Evolutionary conservation across 2,888 invertebrate species (phyloP), one percentile per base, ranked within the genome.

Genomic region (Napeogenes sylphis): DNA sequence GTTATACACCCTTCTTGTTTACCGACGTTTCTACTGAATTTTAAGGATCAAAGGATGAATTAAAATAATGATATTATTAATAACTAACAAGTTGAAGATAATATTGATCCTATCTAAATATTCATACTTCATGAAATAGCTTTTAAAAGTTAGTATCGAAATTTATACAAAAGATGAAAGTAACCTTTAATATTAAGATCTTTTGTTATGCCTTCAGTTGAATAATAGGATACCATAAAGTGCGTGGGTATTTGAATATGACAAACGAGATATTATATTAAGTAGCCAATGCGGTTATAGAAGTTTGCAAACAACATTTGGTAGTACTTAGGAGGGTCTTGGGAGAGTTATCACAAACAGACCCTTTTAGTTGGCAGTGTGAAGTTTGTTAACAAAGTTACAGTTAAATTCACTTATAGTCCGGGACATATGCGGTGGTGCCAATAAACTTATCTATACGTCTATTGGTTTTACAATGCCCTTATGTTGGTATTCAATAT

Each of bases 321-420:
- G 21, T 30, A 30, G 51, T 51, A 51, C 51, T 51, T 51, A 51
- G 51, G 30, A 51, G 51, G 51, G 51, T 51, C 51, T 51, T 51
- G 51, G 30, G 51, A 30, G 51, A 30, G 51, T 51, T 51, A 51
- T 51, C 51, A 51, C 51, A 51, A 51, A 51, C 30, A 51, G 30
- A 21, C 51, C 51, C 51, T 51, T 51, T 51, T 51, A 51, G 42
- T 42, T 42, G 42, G 42, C 42, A 42, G 51, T 51, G 51, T 51
- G 51, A 51, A 51, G 30, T 51, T 30, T 4, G 51, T 51, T 47
- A 51, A 51, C 51, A 6, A 30, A 30, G 30, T 42, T 42, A 42
- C 42, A 42, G 10, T 51, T 51, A 30, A 51, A 51, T 51, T 51
- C 51, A 51, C 30, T 51, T 51, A 51, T 30, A 51, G 8, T 51